Evolutionary conservation across 2,797 vertebrate genomes (phyloP), one percentile per base, ranked within the genome.

Genomic region (Pseudotriccus pelzelni): DNA sequence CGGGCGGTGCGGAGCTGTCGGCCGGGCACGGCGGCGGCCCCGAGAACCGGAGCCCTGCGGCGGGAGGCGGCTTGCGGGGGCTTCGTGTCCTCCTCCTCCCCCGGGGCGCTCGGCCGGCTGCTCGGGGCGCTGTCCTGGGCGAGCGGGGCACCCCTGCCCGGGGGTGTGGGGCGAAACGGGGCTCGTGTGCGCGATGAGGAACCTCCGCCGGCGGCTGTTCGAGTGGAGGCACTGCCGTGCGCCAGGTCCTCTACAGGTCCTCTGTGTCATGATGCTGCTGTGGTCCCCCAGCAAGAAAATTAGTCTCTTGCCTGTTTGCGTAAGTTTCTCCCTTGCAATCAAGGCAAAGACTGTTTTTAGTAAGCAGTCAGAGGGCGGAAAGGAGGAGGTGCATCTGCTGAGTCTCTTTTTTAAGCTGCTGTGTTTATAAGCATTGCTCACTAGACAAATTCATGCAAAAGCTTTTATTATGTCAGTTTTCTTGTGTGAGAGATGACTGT

Each of bases 261-360:
- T 49, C 49, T 4, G 6, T 37, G 1, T 36, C 60, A 19, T 14
- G 43, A 2, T 67, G 56, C 80, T 59, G 80, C 73, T 25, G 36
- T 9, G 62, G 5, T 24, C 7, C 52, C 55, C 52, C 49, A 17
- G 74, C 49, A 10, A 41, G 62, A 39, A 28, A 52, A 4, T 8
- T 12, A 25, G 19, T 34, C 53, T 63, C 53, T n/a, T 41, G 68
- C n/a, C 43, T 82, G 55, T 85, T 87, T 79, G 75, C 52, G 0
- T 79, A 59, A 96, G 67, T 93, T 93, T 87, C 34, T 66, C 52
- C 28, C 59, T 92, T 74, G 79, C 47, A 32, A 3, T 30, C n/a
- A 5, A 52, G 84, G 73, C 90, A 43, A n/a, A 70, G 73, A 4
- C 76, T 73, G 80, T 59, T 93, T 93, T 83, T 80, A 84, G 83